phyloP scores from a whole-genome alignment of 2,113 vertebrate genomes.

The Megaceryle maxima region DNA sequence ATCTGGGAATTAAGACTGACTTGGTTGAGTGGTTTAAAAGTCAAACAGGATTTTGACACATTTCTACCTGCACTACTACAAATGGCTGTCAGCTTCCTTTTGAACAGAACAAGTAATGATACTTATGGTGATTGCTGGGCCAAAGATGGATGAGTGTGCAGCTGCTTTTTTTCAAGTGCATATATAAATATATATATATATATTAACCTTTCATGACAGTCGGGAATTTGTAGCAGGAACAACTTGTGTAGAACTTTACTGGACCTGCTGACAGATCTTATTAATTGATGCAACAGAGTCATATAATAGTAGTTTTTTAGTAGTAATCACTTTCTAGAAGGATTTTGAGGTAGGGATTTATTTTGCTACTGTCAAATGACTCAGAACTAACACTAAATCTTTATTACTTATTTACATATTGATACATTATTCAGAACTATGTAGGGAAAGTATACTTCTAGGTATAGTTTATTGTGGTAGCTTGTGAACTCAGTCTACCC shows the following conservation, averaged over 20 bases:
- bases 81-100: neutral
- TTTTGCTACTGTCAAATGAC: neutral
- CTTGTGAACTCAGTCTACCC: neutral
- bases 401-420: neutral
- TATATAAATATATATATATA: too few relatives aligned
- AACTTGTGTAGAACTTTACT: neutral
- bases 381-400: neutral
- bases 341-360: neutral
- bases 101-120: neutral
- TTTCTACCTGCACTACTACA: neutral
- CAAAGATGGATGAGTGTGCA: neutral
- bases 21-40: neutral
- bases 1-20: neutral
- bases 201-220: too few relatives aligned
- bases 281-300: neutral
- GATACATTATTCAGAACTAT: accelerated
- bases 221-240: neutral
- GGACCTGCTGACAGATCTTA: neutral
- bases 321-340: neutral
- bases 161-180: neutral
- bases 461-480: neutral
- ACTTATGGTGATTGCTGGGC: neutral
- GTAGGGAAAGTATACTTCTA: neutral
- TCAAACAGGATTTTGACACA: neutral
- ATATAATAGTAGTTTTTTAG: neutral